Conservation (phyloP, 2,113 vertebrate genomes). For the Theropithecus gelada region DNA sequence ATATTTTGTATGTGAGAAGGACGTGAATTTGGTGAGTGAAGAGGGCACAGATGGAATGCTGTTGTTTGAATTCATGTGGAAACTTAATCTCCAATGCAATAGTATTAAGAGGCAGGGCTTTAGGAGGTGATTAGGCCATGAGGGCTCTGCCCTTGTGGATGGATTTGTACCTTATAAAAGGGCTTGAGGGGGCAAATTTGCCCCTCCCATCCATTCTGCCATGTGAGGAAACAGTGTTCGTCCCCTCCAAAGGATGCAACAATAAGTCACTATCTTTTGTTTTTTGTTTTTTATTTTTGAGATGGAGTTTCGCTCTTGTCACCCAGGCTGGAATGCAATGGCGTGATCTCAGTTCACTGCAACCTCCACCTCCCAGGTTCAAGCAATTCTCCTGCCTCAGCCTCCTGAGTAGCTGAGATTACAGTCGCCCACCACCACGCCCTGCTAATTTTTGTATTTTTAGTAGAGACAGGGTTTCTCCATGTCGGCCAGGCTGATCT, state of each 20-base stretch:
- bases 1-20: neutral
- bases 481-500: no score
- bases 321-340: no score
- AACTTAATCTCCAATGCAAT: neutral
- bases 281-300: no score
- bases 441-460: no score
- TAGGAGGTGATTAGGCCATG: neutral
- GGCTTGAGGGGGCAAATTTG: neutral
- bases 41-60: neutral
- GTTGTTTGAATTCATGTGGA: neutral
- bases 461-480: no score
- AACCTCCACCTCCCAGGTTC: no score
- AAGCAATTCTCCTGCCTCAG: no score
- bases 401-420: no score
- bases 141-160: neutral
- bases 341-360: no score
- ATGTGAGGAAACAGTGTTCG: neutral
- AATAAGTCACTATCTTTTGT: neutral
- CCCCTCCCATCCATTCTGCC: neutral
- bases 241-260: neutral
- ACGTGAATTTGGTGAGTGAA: neutral
- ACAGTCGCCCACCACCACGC: fast-evolving
- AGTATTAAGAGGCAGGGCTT: neutral
- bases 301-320: no score
- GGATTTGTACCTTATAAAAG: neutral